Percentiles rank a stretch among this genome's conserved stretches.
phyloP scores from a whole-genome alignment of 2,797 vertebrate genomes.

The Rousettus madagascariensis region DNA sequence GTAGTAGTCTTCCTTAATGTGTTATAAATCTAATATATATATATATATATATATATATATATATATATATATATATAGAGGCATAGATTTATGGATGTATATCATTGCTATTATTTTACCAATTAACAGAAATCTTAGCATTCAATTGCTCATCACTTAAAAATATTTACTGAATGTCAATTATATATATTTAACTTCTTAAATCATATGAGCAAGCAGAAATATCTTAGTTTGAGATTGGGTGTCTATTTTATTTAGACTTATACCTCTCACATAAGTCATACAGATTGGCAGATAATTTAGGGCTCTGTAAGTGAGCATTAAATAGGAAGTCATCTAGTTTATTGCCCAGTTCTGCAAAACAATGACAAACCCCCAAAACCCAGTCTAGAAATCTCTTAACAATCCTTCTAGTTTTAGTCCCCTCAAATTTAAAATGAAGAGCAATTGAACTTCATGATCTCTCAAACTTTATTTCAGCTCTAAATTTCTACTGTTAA shows the following conservation, averaged over 20 bases:
- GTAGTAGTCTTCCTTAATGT: conserved; percentile 12
- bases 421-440: conserved; percentile 30
- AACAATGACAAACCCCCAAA: not conserved
- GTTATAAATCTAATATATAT: not conserved
- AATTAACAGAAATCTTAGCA: conserved; percentile 40
- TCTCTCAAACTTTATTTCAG: conserved; percentile 15
- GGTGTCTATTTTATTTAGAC: conserved; percentile 5
- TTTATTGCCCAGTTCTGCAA: not conserved
- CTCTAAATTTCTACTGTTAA: conserved; percentile 2
- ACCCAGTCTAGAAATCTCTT: not conserved
- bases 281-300: not conserved
- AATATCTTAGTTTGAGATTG: conserved; percentile 11
- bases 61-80: not conserved
- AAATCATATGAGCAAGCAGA: conserved; percentile 23
- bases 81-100: not conserved
- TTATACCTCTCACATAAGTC: not conserved
- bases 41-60: not conserved
- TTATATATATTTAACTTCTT: conserved; percentile 26
- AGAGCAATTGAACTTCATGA: not conserved
- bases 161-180: conserved; percentile 4
- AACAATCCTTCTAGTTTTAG: not conserved
- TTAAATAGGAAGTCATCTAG: not conserved
- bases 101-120: conserved; percentile 25
- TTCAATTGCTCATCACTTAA: not conserved
- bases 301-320: not conserved